These are phyloP conservation scores for Cantharis rufa DNA, from an alignment of 2,888 invertebrate genomes.

Conservation along the genomic window DNA sequence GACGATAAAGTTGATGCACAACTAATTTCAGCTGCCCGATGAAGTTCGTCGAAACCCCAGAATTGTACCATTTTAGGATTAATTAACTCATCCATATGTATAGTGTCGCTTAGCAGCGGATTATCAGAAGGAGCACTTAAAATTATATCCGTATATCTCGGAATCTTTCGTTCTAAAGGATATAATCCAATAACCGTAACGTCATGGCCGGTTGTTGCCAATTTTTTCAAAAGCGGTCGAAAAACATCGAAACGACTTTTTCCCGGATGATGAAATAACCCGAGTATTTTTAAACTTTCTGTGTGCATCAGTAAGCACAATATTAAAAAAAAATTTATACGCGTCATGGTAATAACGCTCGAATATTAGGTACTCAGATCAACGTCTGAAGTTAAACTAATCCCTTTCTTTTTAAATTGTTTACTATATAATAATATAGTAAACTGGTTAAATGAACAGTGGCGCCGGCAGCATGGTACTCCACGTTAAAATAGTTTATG, in stretches of 20 bases:
- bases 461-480: too few species aligned
- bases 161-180: slow-evolving; percentile 56
- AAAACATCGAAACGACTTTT: slow-evolving; percentile 73
- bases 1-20: slow-evolving; percentile 37
- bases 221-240: slow-evolving; percentile 62
- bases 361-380: too few species aligned
- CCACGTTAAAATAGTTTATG: too few species aligned
- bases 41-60: neutral
- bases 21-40: slow-evolving; percentile 6
- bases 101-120: neutral
- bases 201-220: slow-evolving; percentile 67
- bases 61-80: neutral
- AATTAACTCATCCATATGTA: neutral
- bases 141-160: slow-evolving; percentile 66
- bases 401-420: too few species aligned
- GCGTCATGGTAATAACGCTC: neutral
- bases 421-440: too few species aligned
- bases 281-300: slow-evolving; percentile 60
- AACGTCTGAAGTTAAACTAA: too few species aligned
- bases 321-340: neutral
- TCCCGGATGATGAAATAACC: slow-evolving; percentile 69
- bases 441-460: too few species aligned
- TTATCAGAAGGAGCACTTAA: slow-evolving; percentile 40
- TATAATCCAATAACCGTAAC: slow-evolving; percentile 71
- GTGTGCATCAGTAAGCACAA: neutral